Evolutionary conservation across 1,140 invertebrate species (phyloP).

Genomic region (Centruroides vittatus): DNA sequence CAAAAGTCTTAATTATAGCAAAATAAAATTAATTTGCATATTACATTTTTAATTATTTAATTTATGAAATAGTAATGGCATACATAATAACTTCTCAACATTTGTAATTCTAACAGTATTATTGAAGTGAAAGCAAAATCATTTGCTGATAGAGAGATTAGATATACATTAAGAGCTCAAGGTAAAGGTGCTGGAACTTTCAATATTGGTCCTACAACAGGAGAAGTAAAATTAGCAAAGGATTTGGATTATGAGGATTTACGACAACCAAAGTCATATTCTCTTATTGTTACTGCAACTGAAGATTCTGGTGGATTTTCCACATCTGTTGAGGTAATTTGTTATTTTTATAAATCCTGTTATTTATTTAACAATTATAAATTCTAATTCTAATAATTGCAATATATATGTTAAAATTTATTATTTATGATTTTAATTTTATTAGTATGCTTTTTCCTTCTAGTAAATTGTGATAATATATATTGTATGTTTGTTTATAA

Average conservation of each 20-base stretch:
- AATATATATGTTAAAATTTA: too few relatives aligned
- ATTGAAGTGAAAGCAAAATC: slow-evolving; percentile 92
- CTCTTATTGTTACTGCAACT: slow-evolving; percentile 76
- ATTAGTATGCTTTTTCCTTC: too few relatives aligned
- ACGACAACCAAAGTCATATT: slow-evolving; percentile 80
- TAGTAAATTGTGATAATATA: too few relatives aligned
- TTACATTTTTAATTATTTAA: neutral
- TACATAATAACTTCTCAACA: neutral
- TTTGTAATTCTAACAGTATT: slow-evolving; percentile 45
- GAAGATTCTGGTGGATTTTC: slow-evolving; percentile 91
- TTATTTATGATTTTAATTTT: too few relatives aligned
- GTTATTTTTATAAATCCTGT: too few relatives aligned
- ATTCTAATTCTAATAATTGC: too few relatives aligned
- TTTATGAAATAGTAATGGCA: neutral
- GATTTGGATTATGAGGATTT: slow-evolving; percentile 89
- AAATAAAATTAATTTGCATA: too few relatives aligned
- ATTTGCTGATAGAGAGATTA: slow-evolving; percentile 84
- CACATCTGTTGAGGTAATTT: slow-evolving; percentile 60
- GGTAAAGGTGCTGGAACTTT: slow-evolving; percentile 87
- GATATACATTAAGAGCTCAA: slow-evolving; percentile 82
- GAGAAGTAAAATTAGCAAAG: slow-evolving; percentile 84
- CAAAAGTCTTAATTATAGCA: too few relatives aligned
- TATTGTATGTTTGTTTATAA: too few relatives aligned
- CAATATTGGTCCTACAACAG: slow-evolving; percentile 82
- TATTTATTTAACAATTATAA: too few relatives aligned